phyloP scores from a whole-genome alignment of 2,888 invertebrate genomes.

The Acanthosepion pharaonis region DNA sequence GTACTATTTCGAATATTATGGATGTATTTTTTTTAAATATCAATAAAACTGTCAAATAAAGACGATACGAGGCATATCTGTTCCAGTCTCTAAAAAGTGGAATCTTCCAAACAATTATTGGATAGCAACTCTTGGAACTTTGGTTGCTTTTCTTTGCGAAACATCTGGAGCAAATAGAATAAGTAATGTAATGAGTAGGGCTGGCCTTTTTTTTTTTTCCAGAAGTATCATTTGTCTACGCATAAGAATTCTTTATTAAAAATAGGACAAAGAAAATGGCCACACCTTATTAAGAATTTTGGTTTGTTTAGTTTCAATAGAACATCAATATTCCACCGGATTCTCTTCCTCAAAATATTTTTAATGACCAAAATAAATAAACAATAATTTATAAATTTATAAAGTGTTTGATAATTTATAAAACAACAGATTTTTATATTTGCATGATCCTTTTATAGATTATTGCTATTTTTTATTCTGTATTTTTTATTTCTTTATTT shows the following conservation, averaged over 20 bases:
- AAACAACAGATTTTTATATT: too few species aligned
- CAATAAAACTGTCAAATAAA: too few species aligned
- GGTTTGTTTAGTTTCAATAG: neutral
- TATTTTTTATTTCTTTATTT: too few species aligned
- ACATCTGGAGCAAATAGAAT: neutral
- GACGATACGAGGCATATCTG: neutral
- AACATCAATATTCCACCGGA: neutral
- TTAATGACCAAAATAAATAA: too few species aligned
- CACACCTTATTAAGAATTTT: constrained; percentile 42
- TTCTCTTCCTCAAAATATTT: neutral
- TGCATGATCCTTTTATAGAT: too few species aligned
- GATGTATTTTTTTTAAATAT: too few species aligned
- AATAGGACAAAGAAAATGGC: neutral
- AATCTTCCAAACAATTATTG: neutral
- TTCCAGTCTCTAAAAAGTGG: neutral
- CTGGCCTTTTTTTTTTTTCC: neutral
- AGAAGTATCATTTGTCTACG: neutral
- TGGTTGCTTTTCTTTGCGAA: neutral
- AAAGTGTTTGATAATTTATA: too few species aligned
- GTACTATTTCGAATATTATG: too few species aligned
- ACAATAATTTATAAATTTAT: too few species aligned
- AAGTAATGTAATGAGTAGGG: neutral
- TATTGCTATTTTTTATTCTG: too few species aligned
- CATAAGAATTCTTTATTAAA: neutral
- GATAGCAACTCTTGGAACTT: neutral